These are phyloP conservation scores for Meghimatium bilineatum DNA, from an alignment of 2,888 invertebrate species.

Conservation along the genomic window DNA sequence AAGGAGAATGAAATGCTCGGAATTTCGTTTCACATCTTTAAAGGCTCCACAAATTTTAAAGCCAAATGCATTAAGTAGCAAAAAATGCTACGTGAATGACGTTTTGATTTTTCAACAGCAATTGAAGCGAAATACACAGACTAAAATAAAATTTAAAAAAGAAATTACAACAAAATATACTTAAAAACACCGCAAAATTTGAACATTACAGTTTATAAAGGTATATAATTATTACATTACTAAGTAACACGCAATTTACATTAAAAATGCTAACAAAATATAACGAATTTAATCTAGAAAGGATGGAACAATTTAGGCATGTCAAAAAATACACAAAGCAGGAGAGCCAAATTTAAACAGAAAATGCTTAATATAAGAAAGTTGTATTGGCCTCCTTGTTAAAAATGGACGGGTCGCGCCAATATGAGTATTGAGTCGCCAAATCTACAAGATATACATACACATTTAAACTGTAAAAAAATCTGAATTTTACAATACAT, in stretches of 20 bases:
- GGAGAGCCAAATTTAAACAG: too few species aligned
- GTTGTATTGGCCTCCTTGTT: too few species aligned
- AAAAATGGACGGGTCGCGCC: too few species aligned
- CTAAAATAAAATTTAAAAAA: background rate
- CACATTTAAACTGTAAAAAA: too few species aligned
- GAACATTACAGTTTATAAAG: background rate
- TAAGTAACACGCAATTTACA: too few species aligned
- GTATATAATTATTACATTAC: background rate
- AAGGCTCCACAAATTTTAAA: constrained; percentile 19
- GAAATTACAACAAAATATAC: constrained; percentile 1
- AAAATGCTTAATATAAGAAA: too few species aligned
- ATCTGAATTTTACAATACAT: too few species aligned
- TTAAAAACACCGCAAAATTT: constrained; percentile 18
- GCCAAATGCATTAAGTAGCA: constrained; percentile 11
- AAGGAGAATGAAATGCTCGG: constrained; percentile 36
- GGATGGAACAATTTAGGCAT: too few species aligned
- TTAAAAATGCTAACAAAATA: background rate
- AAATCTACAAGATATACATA: too few species aligned
- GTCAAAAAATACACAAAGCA: background rate
- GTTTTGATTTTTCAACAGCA: constrained; percentile 9
- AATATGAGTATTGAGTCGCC: too few species aligned
- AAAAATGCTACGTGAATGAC: constrained; percentile 12
- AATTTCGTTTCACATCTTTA: constrained; percentile 15
- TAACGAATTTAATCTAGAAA: background rate
- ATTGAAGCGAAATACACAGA: background rate